Evolutionary conservation across 2,888 invertebrate species (phyloP).

Genomic region (Tachystola acroxantha): DNA sequence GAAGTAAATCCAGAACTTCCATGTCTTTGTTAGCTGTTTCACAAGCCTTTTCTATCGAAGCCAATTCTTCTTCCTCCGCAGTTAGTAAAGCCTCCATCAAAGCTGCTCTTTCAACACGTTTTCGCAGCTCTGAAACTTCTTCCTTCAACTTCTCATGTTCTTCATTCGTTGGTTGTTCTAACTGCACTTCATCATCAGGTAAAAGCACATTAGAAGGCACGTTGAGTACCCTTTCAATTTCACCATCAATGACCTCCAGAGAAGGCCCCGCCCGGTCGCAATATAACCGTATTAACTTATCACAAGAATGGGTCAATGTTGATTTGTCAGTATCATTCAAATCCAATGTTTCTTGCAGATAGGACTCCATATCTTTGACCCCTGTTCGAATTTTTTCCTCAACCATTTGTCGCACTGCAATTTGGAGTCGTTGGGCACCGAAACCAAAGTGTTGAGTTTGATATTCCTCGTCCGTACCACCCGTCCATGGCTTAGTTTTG

Average conservation of each 20-base stretch:
- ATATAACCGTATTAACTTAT: constrained; percentile 55
- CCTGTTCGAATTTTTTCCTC: constrained; percentile 60
- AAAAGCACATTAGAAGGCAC: constrained; percentile 59
- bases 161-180: constrained; percentile 45
- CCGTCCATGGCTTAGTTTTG: constrained; percentile 49
- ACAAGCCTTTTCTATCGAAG: constrained; percentile 52
- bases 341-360: constrained; percentile 48
- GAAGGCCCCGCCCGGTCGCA: constrained; percentile 58
- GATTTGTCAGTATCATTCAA: constrained; percentile 58
- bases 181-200: constrained; percentile 59
- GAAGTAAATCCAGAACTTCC: constrained; percentile 50
- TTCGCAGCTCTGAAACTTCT: constrained; percentile 48
- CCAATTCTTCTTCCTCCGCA: constrained; percentile 57
- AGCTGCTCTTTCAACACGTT: constrained; percentile 55
- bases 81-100: constrained; percentile 57
- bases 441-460: constrained; percentile 71
- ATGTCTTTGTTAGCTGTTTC: constrained; percentile 61
- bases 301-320: constrained; percentile 53
- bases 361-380: constrained; percentile 59
- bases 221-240: constrained; percentile 54
- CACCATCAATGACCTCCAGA: constrained; percentile 48
- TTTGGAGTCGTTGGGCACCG: constrained; percentile 63
- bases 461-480: constrained; percentile 68
- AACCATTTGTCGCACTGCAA: constrained; percentile 63
- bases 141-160: constrained; percentile 53